Percentiles rank a stretch among this genome's conserved stretches.
phyloP scores from a whole-genome alignment of 2,113 vertebrate genomes.

The Tragulus kanchil region DNA sequence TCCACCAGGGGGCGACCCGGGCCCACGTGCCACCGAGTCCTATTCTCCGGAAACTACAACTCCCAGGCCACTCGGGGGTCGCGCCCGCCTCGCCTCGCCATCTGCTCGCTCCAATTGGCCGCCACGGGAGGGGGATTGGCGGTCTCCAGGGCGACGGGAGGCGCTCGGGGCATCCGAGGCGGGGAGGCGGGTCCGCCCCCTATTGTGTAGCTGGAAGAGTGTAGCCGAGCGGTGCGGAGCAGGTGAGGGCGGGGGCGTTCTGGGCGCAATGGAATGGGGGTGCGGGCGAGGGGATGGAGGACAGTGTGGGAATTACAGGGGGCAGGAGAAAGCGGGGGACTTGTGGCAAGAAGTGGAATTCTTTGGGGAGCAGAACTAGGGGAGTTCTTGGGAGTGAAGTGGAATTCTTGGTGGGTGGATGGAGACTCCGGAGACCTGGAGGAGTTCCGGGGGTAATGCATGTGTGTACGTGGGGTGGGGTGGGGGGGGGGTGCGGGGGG shows the following conservation, averaged over 20 bases:
- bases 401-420: conserved; percentile 1
- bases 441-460: background rate
- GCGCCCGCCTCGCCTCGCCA: background rate
- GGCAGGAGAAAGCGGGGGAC: background rate
- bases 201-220: conserved; percentile 78
- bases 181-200: conserved; percentile 81
- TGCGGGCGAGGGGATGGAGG: background rate
- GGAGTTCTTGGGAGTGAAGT: conserved; percentile 51
- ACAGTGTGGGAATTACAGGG: background rate
- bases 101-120: conserved; percentile 58
- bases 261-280: conserved; percentile 33
- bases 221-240: conserved; percentile 57
- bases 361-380: conserved; percentile 48
- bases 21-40: conserved; percentile 57
- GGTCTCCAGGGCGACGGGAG: conserved; percentile 81
- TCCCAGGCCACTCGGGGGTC: conserved; percentile 76
- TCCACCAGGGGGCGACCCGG: conserved; percentile 78
- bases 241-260: conserved; percentile 77
- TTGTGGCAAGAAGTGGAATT: conserved; percentile 34
- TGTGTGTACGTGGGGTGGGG: background rate
- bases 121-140: conserved; percentile 72
- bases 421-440: background rate
- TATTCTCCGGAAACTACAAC: conserved; percentile 69
- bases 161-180: conserved; percentile 78
- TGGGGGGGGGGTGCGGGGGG: background rate